A percentile compares a stretch with the other conserved stretches of the same genome.
Conservation (phyloP, 2,888 invertebrate species). For the Limnephilus rhombicus region DNA sequence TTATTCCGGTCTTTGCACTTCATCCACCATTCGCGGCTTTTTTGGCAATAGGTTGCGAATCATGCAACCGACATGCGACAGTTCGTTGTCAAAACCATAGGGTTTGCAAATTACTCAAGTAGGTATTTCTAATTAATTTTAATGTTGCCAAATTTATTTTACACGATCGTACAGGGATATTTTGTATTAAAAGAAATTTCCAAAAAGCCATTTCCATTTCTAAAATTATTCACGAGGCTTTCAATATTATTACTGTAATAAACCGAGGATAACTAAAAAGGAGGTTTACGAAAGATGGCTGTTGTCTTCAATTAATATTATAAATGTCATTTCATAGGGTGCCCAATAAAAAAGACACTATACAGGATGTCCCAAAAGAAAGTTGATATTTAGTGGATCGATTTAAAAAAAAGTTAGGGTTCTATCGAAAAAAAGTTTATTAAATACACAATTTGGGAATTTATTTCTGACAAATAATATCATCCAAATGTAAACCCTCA, state of each 20-base stretch:
- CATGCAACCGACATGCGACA: not conserved
- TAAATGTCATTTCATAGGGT: too few species aligned
- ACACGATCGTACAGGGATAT: not conserved
- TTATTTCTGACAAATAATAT: too few species aligned
- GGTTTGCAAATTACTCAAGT: not conserved
- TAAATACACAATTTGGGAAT: too few species aligned
- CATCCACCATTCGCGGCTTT: not conserved
- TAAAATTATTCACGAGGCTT: not conserved
- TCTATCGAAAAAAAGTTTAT: too few species aligned
- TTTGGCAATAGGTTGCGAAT: not conserved
- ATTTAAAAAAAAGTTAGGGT: too few species aligned
- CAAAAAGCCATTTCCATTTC: too few species aligned
- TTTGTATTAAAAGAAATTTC: too few species aligned
- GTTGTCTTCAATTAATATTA: not conserved
- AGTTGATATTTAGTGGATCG: too few species aligned
- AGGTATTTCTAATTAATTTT: not conserved
- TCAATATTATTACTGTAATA: not conserved
- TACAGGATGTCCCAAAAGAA: too few species aligned
- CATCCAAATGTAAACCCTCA: too few species aligned
- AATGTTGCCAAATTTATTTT: not conserved
- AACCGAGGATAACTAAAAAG: not conserved
- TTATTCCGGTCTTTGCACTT: not conserved
- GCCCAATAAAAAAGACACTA: too few species aligned
- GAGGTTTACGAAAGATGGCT: not conserved
- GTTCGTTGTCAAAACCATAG: not conserved